Percentiles rank a stretch among this genome's conserved stretches.
phyloP scores from a whole-genome alignment of 1,140 invertebrate species.

The Condylostylus longicornis region DNA sequence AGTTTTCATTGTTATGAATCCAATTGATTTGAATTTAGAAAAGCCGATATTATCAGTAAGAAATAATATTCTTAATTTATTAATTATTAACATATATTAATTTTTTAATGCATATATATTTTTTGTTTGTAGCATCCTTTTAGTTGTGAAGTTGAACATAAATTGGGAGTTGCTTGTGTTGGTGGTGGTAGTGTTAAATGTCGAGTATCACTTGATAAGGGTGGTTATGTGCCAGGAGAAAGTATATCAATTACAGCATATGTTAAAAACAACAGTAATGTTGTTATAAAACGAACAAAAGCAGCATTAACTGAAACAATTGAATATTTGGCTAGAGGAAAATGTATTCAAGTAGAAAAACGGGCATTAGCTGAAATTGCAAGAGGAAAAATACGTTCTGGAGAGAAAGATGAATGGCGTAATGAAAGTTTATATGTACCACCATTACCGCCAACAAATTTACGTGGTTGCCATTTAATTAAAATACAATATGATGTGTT shows the following conservation, averaged over 20 bases:
- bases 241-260: constrained; percentile 73
- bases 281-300: constrained; percentile 55
- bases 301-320: constrained; percentile 78
- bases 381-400: constrained; percentile 68
- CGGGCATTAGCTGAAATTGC: constrained; percentile 67
- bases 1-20: constrained; percentile 93
- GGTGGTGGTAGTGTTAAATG: constrained; percentile 68
- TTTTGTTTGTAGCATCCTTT: constrained; percentile 68
- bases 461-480: constrained; percentile 89
- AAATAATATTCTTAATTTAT: background rate
- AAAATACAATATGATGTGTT: constrained; percentile 89
- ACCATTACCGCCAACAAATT: constrained; percentile 84
- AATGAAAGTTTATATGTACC: constrained; percentile 86
- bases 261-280: constrained; percentile 71
- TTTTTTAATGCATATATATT: background rate
- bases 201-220: constrained; percentile 71
- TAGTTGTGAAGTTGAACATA: constrained; percentile 78
- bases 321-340: constrained; percentile 73
- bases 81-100: background rate
- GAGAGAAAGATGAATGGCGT: constrained; percentile 70
- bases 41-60: constrained; percentile 73
- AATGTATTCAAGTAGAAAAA: constrained; percentile 73
- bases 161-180: constrained; percentile 69
- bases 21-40: constrained; percentile 84
- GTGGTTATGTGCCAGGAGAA: constrained; percentile 86